Percentiles rank a stretch among this genome's conserved stretches.
These are phyloP conservation scores for Asobara japonica DNA, from an alignment of 1,140 invertebrate species.

Conservation along the genomic window DNA sequence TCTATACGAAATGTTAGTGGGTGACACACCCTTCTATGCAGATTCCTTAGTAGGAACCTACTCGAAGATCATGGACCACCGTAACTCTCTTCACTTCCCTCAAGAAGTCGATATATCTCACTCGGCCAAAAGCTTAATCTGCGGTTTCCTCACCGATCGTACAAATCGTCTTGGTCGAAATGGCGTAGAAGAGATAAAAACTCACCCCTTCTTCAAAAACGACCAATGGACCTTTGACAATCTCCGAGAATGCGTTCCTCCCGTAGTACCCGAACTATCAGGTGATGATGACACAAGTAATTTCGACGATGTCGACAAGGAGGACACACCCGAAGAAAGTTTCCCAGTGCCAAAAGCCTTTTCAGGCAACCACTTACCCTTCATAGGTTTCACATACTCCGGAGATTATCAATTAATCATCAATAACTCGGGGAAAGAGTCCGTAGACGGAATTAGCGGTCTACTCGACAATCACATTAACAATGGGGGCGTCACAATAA, in stretches of 20 bases:
- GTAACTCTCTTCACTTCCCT: constrained; percentile 95
- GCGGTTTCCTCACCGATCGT: constrained; percentile 92
- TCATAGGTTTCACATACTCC: constrained; percentile 98
- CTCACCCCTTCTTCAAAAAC: constrained; percentile 95
- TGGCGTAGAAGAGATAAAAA: constrained; percentile 95
- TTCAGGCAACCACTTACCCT: constrained; percentile 97
- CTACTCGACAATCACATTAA: constrained; percentile 71
- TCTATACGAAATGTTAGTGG: constrained; percentile 98
- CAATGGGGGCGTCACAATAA: constrained; percentile 61
- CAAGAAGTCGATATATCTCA: constrained; percentile 92
- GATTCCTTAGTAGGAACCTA: constrained; percentile 98
- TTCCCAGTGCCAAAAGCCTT: constrained; percentile 97
- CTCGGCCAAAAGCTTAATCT: constrained; percentile 92
- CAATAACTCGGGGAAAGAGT: constrained; percentile 45
- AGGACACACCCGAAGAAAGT: constrained; percentile 87
- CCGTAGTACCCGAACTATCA: constrained; percentile 93
- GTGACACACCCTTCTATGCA: constrained; percentile 99
- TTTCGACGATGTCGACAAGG: constrained; percentile 97
- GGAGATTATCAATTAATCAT: constrained; percentile 82
- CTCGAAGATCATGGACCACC: constrained; percentile 99
- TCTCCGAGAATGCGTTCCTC: constrained; percentile 91
- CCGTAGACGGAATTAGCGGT: constrained; percentile 60
- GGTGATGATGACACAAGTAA: constrained; percentile 98
- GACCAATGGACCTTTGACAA: constrained; percentile 98
- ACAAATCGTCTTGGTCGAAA: constrained; percentile 90